Base-by-base conservation (phyloP, 1,140 invertebrate species). In the Eupristina koningsbergeri region DNA sequence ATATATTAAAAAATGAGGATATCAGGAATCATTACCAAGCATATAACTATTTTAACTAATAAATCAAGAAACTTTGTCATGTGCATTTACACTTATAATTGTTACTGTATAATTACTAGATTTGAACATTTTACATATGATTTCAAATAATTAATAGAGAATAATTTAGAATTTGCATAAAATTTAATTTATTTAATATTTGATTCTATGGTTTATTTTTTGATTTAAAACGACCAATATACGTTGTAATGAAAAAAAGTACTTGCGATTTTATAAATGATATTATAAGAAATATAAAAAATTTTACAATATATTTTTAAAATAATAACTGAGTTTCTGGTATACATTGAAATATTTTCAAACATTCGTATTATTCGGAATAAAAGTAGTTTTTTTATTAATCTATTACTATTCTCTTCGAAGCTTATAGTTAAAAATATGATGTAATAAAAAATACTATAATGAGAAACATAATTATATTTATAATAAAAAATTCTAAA, bases 401-500 rank as follows among this genome's bases (percentile, higher is more conserved):
- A 22, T 71, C 41, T n/a, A n/a, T 13, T 71, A 41, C n/a, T 71
- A 5, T 8, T 69, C 63, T n/a, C 53, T 36, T 31, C 74, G 31
- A n/a, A n/a, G n/a, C 26, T 29, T 45, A 47, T 13, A 2, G 13
- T 41, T 11, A 45, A 45, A n/a, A 61, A 61, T 69, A n/a, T 31
- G 61, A 19, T 26, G 47, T 63, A 75, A 75, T 58, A 75, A 81
- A n/a, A 64, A 81, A 75, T 45, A 81, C 50, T 75, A 75, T 26
- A 75, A 64, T 81, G 64, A 76, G 75, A 81, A 81, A 76, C 71
- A 77, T 77, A 83, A 53, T 45, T 78, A 71, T 78, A 71, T 77
- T 45, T 69, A 39, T 77, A 77, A 82, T 77, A 69, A 77, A 77
- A 77, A 77, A 78, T 71, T 78, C 50, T 78, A 83, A 83, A 83